These are phyloP conservation scores for Gallinago nigripennis DNA, from an alignment of 2,797 vertebrate genomes.

Conservation along the genomic window DNA sequence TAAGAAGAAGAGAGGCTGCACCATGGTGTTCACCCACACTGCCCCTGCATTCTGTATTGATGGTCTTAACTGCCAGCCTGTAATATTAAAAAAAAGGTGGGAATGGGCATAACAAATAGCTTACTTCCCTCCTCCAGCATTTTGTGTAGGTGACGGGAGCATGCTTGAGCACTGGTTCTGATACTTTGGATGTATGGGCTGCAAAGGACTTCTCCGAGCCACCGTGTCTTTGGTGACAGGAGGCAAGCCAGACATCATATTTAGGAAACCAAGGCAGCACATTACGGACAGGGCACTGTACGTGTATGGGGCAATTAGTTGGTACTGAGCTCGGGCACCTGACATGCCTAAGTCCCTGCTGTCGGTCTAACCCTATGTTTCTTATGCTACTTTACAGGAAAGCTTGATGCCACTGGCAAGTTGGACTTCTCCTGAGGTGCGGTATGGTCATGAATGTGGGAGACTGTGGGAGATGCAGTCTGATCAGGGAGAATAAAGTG, in stretches of 20 bases:
- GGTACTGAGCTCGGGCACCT: background rate
- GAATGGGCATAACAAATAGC: background rate
- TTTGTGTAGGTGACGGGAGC: background rate
- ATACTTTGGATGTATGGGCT: background rate
- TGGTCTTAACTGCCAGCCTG: background rate
- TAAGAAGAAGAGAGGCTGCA: background rate
- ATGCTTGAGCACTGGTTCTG: background rate
- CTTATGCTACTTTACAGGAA: background rate
- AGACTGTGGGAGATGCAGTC: background rate
- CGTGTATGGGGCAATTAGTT: background rate
- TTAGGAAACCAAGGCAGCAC: background rate
- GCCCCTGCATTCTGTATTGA: background rate
- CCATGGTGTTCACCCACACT: background rate
- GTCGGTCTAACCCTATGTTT: background rate
- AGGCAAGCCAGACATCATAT: background rate
- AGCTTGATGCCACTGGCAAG: background rate
- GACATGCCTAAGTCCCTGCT: background rate
- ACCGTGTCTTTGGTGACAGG: background rate
- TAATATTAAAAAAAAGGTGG: background rate
- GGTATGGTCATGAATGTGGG: background rate
- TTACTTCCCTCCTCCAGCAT: background rate
- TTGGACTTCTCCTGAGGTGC: background rate
- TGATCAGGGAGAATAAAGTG: background rate
- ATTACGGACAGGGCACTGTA: background rate
- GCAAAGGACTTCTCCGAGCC: background rate